Conservation (phyloP, 2,113 vertebrate genomes). For the Holacanthus passer region DNA sequence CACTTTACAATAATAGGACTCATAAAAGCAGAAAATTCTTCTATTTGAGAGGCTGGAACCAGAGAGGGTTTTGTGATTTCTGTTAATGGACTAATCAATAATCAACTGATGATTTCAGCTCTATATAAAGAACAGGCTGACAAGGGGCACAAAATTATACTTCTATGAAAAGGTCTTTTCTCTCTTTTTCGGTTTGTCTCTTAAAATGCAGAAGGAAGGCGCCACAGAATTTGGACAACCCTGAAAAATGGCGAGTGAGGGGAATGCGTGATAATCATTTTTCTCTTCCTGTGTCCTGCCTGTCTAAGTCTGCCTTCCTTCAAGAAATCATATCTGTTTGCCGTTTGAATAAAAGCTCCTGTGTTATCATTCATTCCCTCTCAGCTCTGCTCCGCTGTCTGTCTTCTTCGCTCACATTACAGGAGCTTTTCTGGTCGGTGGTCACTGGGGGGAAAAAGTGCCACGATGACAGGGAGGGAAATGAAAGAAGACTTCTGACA, state of each 20-base stretch:
- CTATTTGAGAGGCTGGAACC: not conserved
- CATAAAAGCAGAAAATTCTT: not conserved
- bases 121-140: not conserved
- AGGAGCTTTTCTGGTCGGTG: conserved; percentile 15
- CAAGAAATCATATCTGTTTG: conserved; percentile 19
- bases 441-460: not conserved
- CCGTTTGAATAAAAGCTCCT: conserved; percentile 9
- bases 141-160: not conserved
- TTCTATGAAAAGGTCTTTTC: not conserved
- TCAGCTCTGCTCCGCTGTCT: not conserved
- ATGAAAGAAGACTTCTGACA: conserved; percentile 15
- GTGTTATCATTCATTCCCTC: conserved; percentile 15
- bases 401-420: conserved; percentile 12
- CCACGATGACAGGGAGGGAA: conserved; percentile 14
- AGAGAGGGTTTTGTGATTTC: not conserved
- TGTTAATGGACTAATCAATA: not conserved
- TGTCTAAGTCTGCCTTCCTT: not conserved
- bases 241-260: not conserved
- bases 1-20: not conserved
- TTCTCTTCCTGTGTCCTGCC: not conserved
- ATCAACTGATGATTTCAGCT: not conserved
- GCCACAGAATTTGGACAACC: not conserved
- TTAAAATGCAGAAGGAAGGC: not conserved
- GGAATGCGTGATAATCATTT: not conserved
- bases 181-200: not conserved